phyloP scores from a whole-genome alignment of 2,797 vertebrate genomes.

The Platalea minor region DNA sequence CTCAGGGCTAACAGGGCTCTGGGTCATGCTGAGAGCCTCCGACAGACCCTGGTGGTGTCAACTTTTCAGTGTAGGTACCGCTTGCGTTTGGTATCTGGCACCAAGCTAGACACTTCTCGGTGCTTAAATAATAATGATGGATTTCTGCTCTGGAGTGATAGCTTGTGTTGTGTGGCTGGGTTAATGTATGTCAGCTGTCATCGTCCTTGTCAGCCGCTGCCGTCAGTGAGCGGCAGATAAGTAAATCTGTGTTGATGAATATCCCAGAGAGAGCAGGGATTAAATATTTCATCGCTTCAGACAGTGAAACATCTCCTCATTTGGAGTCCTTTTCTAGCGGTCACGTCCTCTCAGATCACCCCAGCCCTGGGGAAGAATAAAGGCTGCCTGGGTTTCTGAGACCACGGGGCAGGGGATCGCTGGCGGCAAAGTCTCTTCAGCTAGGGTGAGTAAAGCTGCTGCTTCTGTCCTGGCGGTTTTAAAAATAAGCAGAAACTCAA shows the following conservation, averaged over 20 bases:
- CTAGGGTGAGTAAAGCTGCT: not conserved
- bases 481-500: not conserved
- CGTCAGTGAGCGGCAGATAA: constrained; percentile 30
- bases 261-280: constrained; percentile 18
- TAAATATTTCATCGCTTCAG: constrained; percentile 27
- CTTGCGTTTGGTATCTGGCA: not conserved
- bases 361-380: not conserved
- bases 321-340: not conserved
- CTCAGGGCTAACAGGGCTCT: not conserved
- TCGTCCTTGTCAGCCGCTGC: constrained; percentile 8
- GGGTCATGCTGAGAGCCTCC: rapidly evolving
- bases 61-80: not conserved
- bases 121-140: constrained; percentile 27
- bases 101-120: not conserved
- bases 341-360: not conserved
- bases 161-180: not conserved
- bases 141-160: constrained; percentile 23
- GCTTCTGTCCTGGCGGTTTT: not conserved
- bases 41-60: rapidly evolving
- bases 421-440: not conserved
- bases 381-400: not conserved
- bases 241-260: constrained; percentile 54
- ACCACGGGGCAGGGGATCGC: rapidly evolving
- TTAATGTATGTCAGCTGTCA: constrained; percentile 59
- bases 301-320: not conserved